Base-by-base conservation (phyloP, 2,888 invertebrate species). In the Drosophila kanekoi region DNA sequence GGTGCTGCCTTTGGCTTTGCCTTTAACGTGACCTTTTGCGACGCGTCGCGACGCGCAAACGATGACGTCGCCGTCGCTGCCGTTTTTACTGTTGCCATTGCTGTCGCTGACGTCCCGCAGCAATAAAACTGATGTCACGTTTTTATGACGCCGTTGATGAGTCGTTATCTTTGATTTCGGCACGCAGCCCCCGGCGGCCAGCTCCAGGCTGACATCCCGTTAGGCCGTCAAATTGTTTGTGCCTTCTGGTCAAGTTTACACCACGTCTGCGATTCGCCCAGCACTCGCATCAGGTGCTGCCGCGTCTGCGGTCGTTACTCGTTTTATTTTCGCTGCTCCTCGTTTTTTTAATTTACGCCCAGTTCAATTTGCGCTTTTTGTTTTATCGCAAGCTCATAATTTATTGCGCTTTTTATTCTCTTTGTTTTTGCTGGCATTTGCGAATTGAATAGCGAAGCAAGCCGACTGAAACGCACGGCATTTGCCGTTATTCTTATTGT, bases 41-140 rank as follows among this genome's bases (percentile, higher is more conserved):
- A 28, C 8, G 64, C 53, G 62, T 49, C 60, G 72, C 76, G 60
- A 66, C 67, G 69, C 76, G 62, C 72, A 67, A 81, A 76, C 76
- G 81, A 86, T 81, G 81, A 82, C 87, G 81, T 82, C 64, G 87
- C 67, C 60, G 43, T 18, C 37, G 56, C 60, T 43, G 40, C 56
- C 43, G 52, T 54, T 54, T 53, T 54, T 44, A 52, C 52, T 44
- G 54, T 44, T 13, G 44, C 65, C 23, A 35, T 45, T 23, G 61
- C 51, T 60, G 47, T 51, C 38, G 67, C 60, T 54, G 58, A 61
- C 70, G 48, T 62, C 59, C 66, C 52, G 51, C 69, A 70, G 79
- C 85, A 84, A 80, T 87, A 83, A 87, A 89, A 87, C 89, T 82
- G 82, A 87, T 90, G 89, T 90, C 89, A 90, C 89, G 87, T 90